Base-by-base conservation (phyloP, 37 sponge, comb jelly and placozoan species). In the Oscarella lobularis region DNA sequence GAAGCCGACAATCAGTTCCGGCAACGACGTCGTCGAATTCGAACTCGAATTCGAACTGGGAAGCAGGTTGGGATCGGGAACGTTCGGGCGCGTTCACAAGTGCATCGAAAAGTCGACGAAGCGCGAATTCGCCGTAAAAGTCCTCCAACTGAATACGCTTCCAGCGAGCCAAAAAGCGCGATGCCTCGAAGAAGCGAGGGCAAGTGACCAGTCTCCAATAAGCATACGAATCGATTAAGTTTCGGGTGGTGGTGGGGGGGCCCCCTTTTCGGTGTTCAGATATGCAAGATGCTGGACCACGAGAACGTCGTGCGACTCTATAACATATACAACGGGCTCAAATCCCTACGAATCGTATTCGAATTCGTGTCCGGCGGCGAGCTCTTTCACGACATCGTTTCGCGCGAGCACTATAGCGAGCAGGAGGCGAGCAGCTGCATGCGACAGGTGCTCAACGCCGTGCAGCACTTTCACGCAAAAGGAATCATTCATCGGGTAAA, bases 371-470 rank as follows among this genome's bases (percentile, higher is more conserved):
- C 6, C 33, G 71, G 71, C 71, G 71, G 71, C 4, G 71, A 68
- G 71, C 71, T 68, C 31, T 68, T 68, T 14, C 35, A 68, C 31
- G 71, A 4, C 31, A 68, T 68, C 33, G 71, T 68, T 5, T 4
- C 6, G 71, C 6, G 71, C 6, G 71, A 68, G 29, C 71, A 68
- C 31, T 68, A 68, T 14, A 68, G 71, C 71, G 71, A 68, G 71
- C 6, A 68, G 33, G 31, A 68, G 35, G 71, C 71, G 31, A 4
- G 6, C 4, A 20, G 6, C 31, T 68, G 71, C 31, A 68, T 68
- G 31, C 6, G 71, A 5, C 71, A 68, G 31, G 71, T 68, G 71
- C 6, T 68, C 31, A 68, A 35, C 31, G 71, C 71, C 4, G 4
- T 68, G 6, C 31, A 20, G 6, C 71, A 68, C 31, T 68, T 32